Evolutionary conservation across 2,113 vertebrate genomes (phyloP), one percentile per base, ranked within the genome.

Genomic region (Amphiprion ocellaris): DNA sequence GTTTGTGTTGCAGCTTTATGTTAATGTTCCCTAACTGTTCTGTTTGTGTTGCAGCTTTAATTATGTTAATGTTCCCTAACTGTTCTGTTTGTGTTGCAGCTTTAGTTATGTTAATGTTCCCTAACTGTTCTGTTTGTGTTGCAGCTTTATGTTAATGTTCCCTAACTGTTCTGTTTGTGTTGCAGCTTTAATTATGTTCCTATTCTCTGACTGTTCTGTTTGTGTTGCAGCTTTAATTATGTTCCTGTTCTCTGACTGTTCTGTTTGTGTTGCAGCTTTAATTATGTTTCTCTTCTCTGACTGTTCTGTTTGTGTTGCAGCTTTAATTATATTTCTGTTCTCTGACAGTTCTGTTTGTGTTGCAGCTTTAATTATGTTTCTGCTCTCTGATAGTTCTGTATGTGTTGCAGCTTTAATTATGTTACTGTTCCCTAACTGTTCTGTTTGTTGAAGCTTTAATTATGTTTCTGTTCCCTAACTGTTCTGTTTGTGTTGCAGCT

Each of bases 1-100:
- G 46, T 69, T 53, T 74, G 37, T 79, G n/a, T 82, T 74, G 17
- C 84, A 92, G 89, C 87, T 21, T 21, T 21, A n/a, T n/a, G n/a
- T n/a, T n/a, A n/a, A n/a, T n/a, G 33, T 10, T 37, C 1, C 0
- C 33, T 37, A 2, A 37, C 33, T 0, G 33, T 6, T 8, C 65
- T 68, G 46, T 69, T 53, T 74, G 37, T 79, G n/a, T 82, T 74
- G 17, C 84, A 92, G 89, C 87, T 9, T 10, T 9, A 21, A 21
- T 21, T 21, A 21, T 21, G 21, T 21, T 21, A 1, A 2, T 37
- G 33, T 10, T 37, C 1, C 0, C 33, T 37, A 2, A 37, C 8
- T 0, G 33, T 6, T 8, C 65, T 68, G 46, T 69, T 47, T 74
- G 37, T 79, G n/a, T 82, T 74, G 17, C 84, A 92, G 89, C 87